Conservation (phyloP, 23 tunicate genomes). For the Halocynthia roretzi region DNA sequence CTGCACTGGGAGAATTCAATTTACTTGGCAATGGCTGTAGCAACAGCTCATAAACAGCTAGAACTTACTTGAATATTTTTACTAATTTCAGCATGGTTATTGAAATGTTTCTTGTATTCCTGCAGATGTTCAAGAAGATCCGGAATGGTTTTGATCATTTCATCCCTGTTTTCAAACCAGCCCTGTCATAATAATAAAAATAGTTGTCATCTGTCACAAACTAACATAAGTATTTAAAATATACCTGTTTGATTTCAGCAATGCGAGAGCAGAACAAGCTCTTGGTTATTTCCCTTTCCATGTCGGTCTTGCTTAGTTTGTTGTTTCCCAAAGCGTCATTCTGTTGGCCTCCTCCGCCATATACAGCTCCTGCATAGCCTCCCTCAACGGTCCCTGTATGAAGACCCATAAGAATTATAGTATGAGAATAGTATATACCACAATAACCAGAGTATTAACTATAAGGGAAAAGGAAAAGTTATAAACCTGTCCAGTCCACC, state of each 20-base stretch:
- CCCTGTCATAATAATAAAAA: constrained; percentile 30
- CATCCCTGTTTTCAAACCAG: constrained; percentile 89
- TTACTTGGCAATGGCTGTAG: too few species aligned
- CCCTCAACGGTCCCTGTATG: constrained; percentile 81
- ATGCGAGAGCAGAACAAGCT: constrained; percentile 87
- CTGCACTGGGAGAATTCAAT: too few species aligned
- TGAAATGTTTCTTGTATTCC: constrained; percentile 75
- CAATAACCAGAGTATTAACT: too few species aligned
- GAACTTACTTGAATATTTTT: constrained; percentile 55
- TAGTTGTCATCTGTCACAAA: neutral
- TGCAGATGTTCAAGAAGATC: constrained; percentile 51
- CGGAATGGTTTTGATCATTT: constrained; percentile 69
- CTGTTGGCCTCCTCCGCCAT: constrained; percentile 84
- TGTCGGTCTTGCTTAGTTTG: constrained; percentile 80
- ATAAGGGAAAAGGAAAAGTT: too few species aligned
- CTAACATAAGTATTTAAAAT: neutral
- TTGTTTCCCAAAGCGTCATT: constrained; percentile 30
- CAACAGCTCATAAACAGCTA: neutral
- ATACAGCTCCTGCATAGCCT: constrained; percentile 98
- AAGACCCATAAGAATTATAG: too few species aligned
- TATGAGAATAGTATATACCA: too few species aligned
- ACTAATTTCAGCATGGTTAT: constrained; percentile 50
- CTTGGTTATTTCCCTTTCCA: constrained; percentile 95
- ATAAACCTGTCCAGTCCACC: constrained; percentile 96
- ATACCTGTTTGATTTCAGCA: constrained; percentile 93